Base-by-base conservation (phyloP, 2,888 invertebrate species). In the Kuschelorhynchus macadamiae region DNA sequence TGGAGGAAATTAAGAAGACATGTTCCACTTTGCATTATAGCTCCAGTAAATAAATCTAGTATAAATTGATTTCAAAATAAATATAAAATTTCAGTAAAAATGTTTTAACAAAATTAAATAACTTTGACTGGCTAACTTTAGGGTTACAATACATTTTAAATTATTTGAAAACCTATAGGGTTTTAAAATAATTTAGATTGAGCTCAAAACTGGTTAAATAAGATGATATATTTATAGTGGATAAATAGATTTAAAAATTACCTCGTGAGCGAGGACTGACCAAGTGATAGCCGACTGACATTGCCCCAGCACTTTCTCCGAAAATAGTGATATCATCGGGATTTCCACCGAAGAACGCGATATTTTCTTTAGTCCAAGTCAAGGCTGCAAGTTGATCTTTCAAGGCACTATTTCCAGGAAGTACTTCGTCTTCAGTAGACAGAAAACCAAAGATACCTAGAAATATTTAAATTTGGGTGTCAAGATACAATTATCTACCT, bases 381-480 rank as follows among this genome's bases (percentile, higher is more conserved):
- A 74, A 50, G 8, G 71, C 74, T 1, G 71, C 17, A 1, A 47
- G n/a, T 59, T 73, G 73, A 61, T 74, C 74, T 64, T 74, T 74
- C 7, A 74, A 55, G 7, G 70, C 74, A 2, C 60, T 50, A 60
- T 74, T 74, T 17, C 74, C 74, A 12, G 72, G 70, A 3, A 72
- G 14, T 5, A 72, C 67, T 11, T 52, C 20, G 41, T 74, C 74
- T 21, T 66, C 69, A 1, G 74, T 74, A 2, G 72, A 71, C 11
- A 74, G 39, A 36, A 72, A 80, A 64, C 79, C 72, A 71, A 79
- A 73, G 9, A 69, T 61, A 73, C 79, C 80, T 59, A 78, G 75
- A 46, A 39, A 16, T 12, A n/a, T n/a, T n/a, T n/a, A n/a, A 30
- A 30, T 30, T 7, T 30, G 4, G 4, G 30, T 30, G 5, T 30